Conservation (phyloP, 2,888 invertebrate genomes). For the Xylota sylvarum region DNA sequence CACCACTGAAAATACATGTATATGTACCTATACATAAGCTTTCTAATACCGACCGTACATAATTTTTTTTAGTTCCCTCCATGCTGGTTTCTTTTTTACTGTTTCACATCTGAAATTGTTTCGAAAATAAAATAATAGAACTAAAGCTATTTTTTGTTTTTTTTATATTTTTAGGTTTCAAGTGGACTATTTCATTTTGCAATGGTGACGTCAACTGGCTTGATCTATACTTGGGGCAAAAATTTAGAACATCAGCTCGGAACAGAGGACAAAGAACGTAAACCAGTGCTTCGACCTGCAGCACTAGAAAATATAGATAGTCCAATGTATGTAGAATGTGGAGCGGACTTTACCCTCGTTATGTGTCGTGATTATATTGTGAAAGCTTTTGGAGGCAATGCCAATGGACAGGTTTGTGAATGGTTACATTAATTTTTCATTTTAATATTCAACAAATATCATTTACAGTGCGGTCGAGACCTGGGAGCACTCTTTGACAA, state of each 20-base stretch:
- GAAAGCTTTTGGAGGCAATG: constrained; percentile 85
- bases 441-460: not conserved
- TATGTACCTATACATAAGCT: too few relatives aligned
- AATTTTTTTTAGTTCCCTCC: too few relatives aligned
- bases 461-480: constrained; percentile 83
- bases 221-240: constrained; percentile 93
- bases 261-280: constrained; percentile 84
- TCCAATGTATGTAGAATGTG: constrained; percentile 84
- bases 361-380: constrained; percentile 84
- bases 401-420: constrained; percentile 82
- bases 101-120: too few relatives aligned
- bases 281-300: constrained; percentile 82
- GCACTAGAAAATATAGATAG: constrained; percentile 83
- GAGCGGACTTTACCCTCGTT: constrained; percentile 84
- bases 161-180: constrained; percentile 84
- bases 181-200: constrained; percentile 94
- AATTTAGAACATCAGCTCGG: constrained; percentile 96
- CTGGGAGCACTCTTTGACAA: constrained; percentile 82
- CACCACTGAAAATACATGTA: too few relatives aligned
- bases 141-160: not conserved
- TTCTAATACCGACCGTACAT: too few relatives aligned
- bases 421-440: not conserved
- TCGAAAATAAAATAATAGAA: not conserved
- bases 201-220: constrained; percentile 89
- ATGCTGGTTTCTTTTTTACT: too few relatives aligned